Base-by-base conservation (phyloP, 2,888 invertebrate genomes). In the Lasioglossum marginatum region DNA sequence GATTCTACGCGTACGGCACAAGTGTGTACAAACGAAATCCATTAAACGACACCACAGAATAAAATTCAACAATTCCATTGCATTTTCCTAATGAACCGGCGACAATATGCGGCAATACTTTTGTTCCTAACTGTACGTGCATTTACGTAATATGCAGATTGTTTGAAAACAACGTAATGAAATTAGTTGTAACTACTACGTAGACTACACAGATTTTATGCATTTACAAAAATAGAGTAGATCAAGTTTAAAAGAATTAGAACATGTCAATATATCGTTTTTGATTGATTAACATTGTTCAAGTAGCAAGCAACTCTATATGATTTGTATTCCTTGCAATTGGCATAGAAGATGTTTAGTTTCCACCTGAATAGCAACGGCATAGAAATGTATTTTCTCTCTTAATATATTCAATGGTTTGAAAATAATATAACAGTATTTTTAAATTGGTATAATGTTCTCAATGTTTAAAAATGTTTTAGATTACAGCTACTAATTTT, bases 21-120 rank as follows among this genome's bases (percentile, higher is more conserved):
- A 68, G 37, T n/a, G 68, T 68, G 23, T 80, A 66, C 27, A 71
- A 52, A 23, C 0, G 23, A 23, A 66, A 71, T 75, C 43, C 80
- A 82, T 82, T 87, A 68, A 78, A 57, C 5, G 45, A 23, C 40
- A 34, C 43, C 1, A 6, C n/a, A 19, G 27, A 78, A 81, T 78
- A 8, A 63, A 63, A 75, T 82, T 84, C 34, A 1, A 74, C n/a
- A 43, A 75, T 57, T 23, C 10, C 14, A 8, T 40, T 78, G 14
- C 40, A 37, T 34, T 27, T 37, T 5, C 48, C 2, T 31, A 72
- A 45, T 10, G 27, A 48, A 31, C 40, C 10, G 12, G n/a, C 40
- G 19, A 60, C n/a, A 43, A 75, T 19, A 16, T 60, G 57, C n/a
- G 0, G 16, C n/a, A n/a, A 57, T 4, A n/a, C 1, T n/a, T 57